A percentile compares a stretch with the other conserved stretches of the same genome.
phyloP scores from a whole-genome alignment of 2,113 vertebrate species.

The Antechinus flavipes region DNA sequence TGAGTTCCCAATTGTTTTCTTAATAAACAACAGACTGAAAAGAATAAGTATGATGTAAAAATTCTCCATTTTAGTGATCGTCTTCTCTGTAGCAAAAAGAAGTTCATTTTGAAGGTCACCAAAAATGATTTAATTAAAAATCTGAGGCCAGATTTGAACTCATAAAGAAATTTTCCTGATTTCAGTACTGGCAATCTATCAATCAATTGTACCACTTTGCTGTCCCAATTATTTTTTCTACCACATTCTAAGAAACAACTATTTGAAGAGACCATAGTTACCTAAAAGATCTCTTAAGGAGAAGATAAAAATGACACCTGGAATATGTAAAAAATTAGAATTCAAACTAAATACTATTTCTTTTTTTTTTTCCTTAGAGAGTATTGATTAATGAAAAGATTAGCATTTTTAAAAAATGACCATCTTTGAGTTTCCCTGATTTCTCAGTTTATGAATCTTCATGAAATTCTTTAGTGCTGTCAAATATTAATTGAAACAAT shows the following conservation, averaged over 20 bases:
- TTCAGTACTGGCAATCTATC: too few species aligned
- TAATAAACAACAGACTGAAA: conserved; percentile 72
- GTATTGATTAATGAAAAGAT: not conserved
- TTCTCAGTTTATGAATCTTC: conserved; percentile 55
- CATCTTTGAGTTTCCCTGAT: conserved; percentile 49
- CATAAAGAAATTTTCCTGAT: too few species aligned
- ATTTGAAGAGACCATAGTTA: not conserved
- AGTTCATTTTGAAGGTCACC: conserved; percentile 20
- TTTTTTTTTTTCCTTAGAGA: not conserved
- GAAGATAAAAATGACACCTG: not conserved
- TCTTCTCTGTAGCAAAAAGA: conserved; percentile 47
- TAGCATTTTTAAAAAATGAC: not conserved
- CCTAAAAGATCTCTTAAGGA: not conserved
- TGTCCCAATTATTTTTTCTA: not conserved
- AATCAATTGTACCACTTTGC: too few species aligned
- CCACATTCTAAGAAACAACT: not conserved
- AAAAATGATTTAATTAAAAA: conserved; percentile 72
- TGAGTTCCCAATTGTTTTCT: not conserved
- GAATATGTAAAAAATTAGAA: not conserved
- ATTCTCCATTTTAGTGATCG: conserved; percentile 65
- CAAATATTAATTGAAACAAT: conserved; percentile 87
- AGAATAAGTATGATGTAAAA: conserved; percentile 64
- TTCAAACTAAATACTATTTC: not conserved
- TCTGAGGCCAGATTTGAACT: not conserved
- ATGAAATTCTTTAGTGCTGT: conserved; percentile 73